Base-by-base conservation (phyloP, 92 coral and sea anemone species). In the Desmophyllum pertusum region DNA sequence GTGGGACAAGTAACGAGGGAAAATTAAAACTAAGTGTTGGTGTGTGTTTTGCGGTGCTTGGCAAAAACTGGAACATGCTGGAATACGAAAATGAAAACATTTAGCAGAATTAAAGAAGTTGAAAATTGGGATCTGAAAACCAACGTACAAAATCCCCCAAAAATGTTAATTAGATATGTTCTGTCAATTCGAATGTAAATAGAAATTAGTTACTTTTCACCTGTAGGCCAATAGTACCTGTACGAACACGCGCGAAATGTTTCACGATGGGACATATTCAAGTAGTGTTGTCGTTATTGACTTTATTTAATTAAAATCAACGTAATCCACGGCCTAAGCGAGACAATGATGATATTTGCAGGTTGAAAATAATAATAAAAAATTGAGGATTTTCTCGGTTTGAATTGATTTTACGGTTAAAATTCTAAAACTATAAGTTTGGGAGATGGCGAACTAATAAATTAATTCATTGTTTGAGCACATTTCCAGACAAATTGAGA, bases 241-340 rank as follows among this genome's bases (percentile, higher is more conserved):
- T 35, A 62, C 67, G 73, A 5, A 31, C 10, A 33, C 10, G 15
- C 3, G 42, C 13, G n/a, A n/a, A n/a, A n/a, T 67, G 35, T 67
- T 67, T 13, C 10, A n/a, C 3, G 42, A 18, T 38, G 18, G 6
- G 0, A 31, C n/a, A 35, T 66, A 33, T 66, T 36, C 33, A 67
- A 5, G 73, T 1, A 67, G 43, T 67, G 45, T 36, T 66, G 39
- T 35, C 27, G n/a, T 31, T 66, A 66, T 66, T 66, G 31, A 23
- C 11, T 65, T 65, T 65, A 65, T 65, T 33, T 66, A 66, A 36
- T 35, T 66, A 66, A 31, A 35, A 18, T 66, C 71, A 31, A 66
- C 71, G 23, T 66, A 66, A 66, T 66, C 35, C n/a, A n/a, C n/a
- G n/a, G n/a, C 71, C 71, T 18, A 66, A 66, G 15, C 71, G 42